Evolutionary conservation across 2,797 vertebrate species (phyloP).

Genomic region (Phaenicophaeus curvirostris): DNA sequence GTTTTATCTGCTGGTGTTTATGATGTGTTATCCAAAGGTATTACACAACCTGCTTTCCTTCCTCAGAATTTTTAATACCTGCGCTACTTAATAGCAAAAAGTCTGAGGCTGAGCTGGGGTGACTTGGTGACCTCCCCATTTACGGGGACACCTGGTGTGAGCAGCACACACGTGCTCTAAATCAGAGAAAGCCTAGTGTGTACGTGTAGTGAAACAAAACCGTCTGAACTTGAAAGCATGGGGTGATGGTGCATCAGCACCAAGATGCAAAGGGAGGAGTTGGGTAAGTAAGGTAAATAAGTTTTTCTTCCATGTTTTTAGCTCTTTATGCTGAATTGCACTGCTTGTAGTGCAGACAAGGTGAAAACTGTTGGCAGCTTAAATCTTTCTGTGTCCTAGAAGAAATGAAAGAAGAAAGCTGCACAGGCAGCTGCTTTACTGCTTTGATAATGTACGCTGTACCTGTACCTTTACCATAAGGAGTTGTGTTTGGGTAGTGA

Average conservation of each 20-base stretch:
- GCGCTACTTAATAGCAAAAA: background rate
- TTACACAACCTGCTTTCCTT: background rate
- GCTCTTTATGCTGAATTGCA: background rate
- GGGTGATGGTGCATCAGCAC: background rate
- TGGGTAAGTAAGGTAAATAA: background rate
- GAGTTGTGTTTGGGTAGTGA: background rate
- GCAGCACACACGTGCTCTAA: background rate
- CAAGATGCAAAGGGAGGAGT: background rate
- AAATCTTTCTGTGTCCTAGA: background rate
- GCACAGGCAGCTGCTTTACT: background rate
- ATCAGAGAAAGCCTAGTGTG: background rate
- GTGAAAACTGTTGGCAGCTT: background rate
- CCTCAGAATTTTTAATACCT: background rate
- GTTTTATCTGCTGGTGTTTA: background rate
- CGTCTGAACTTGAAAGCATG: background rate
- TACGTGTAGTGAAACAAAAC: background rate
- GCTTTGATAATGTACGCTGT: background rate
- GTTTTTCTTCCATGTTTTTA: background rate
- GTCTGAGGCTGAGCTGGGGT: background rate
- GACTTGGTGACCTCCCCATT: background rate
- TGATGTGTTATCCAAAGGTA: background rate
- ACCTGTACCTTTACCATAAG: background rate
- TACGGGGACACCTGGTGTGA: background rate
- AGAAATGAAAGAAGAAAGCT: background rate
- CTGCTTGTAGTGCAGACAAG: background rate